Percentiles rank a stretch among this genome's conserved stretches.
Evolutionary conservation across 2,797 vertebrate genomes (phyloP).

Genomic region (Danio kyathit): DNA sequence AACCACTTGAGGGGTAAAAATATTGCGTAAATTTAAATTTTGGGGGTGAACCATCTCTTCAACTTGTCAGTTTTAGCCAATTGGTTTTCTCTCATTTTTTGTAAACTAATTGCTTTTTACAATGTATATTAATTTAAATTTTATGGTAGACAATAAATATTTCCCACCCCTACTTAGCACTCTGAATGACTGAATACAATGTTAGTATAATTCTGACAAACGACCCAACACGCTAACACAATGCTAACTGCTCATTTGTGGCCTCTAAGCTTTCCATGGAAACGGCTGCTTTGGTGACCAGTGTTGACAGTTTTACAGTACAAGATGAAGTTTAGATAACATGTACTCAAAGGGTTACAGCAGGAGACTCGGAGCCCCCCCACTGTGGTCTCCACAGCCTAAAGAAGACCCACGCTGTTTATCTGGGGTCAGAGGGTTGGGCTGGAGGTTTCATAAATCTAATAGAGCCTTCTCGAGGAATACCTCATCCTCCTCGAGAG

Average conservation of each 20-base stretch:
- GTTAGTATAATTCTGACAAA: background rate
- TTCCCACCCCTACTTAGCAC: background rate
- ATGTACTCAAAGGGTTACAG: constrained; percentile 39
- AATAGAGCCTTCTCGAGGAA: constrained; percentile 76
- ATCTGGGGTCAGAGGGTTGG: constrained; percentile 72
- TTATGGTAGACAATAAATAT: too few relatives aligned
- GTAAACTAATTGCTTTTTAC: too few relatives aligned
- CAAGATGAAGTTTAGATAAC: constrained; percentile 9
- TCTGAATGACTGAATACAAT: constrained; percentile 1
- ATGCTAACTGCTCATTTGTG: constrained; percentile 15
- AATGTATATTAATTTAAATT: too few relatives aligned
- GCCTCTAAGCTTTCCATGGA: constrained; percentile 17
- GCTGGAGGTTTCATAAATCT: constrained; percentile 73
- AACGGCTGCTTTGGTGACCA: background rate
- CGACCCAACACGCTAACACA: background rate
- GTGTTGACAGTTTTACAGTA: constrained; percentile 31
- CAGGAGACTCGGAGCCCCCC: background rate
- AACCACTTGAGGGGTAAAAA: too few relatives aligned
- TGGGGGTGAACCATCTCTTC: too few relatives aligned
- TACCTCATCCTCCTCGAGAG: constrained; percentile 82
- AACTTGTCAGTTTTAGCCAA: too few relatives aligned
- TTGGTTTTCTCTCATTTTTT: too few relatives aligned
- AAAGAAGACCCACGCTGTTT: constrained; percentile 45
- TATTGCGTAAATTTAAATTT: too few relatives aligned
- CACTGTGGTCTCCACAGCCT: constrained; percentile 28